These are phyloP conservation scores for Brachionus plicatilis DNA, from an alignment of 1,140 invertebrate genomes.

Conservation along the genomic window DNA sequence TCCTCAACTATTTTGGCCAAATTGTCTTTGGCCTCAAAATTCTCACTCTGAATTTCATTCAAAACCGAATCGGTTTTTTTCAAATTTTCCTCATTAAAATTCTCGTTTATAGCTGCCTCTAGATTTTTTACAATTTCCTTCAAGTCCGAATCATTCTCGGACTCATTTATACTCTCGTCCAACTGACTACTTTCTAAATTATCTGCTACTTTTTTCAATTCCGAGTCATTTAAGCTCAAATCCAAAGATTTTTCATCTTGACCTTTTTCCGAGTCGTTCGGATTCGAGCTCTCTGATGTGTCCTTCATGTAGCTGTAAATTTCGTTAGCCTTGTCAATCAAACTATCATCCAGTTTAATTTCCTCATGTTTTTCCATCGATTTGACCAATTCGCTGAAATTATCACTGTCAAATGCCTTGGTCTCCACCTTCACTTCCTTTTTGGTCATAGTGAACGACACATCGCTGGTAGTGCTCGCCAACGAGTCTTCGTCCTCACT, in stretches of 20 bases:
- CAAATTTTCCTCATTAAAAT: neutral
- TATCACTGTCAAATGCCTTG: neutral
- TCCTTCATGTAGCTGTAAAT: neutral
- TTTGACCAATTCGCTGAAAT: neutral
- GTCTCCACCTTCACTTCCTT: neutral
- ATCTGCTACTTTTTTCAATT: constrained; percentile 4
- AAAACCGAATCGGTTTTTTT: neutral
- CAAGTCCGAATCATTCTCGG: neutral
- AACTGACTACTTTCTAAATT: neutral
- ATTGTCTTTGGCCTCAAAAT: neutral
- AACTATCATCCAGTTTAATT: neutral
- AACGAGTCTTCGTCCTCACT: constrained; percentile 2
- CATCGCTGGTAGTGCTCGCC: neutral
- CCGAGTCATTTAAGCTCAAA: neutral
- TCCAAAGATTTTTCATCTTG: neutral
- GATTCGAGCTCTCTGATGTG: neutral
- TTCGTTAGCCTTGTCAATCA: neutral
- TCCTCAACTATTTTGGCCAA: neutral
- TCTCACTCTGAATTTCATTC: neutral
- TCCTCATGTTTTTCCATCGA: neutral
- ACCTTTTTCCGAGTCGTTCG: neutral
- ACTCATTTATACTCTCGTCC: neutral
- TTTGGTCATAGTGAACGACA: neutral
- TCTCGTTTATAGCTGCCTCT: neutral
- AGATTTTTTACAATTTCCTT: neutral